A percentile compares a stretch with the other conserved stretches of the same genome.
These are phyloP conservation scores for Lordiphosa stackelbergi DNA, from an alignment of 1,140 invertebrate species.

Conservation along the genomic window DNA sequence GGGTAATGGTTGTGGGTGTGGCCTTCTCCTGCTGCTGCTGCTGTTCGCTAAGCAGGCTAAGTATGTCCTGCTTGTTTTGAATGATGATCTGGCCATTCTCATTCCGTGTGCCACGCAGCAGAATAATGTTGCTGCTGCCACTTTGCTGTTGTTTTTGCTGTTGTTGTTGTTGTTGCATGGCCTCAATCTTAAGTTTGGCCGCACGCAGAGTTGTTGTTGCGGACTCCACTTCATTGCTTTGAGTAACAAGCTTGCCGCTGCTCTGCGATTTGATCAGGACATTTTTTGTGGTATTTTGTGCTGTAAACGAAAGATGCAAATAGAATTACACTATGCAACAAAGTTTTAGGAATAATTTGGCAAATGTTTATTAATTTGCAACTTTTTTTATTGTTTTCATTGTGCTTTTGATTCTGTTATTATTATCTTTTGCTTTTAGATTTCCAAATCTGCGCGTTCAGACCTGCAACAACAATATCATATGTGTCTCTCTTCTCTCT, in stretches of 20 bases:
- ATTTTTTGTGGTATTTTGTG: constrained; percentile 47
- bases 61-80: constrained; percentile 75
- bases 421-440: too few species aligned
- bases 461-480: too few species aligned
- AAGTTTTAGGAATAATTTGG: too few species aligned
- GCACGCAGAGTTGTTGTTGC: constrained; percentile 46
- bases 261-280: constrained; percentile 60
- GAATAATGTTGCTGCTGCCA: constrained; percentile 64
- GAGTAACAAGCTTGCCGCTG: constrained; percentile 48
- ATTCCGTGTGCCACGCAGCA: constrained; percentile 75
- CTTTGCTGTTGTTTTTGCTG: constrained; percentile 33
- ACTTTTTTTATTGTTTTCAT: too few species aligned
- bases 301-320: constrained; percentile 11
- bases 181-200: constrained; percentile 69
- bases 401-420: too few species aligned
- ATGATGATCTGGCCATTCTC: constrained; percentile 77
- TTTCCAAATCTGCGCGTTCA: too few species aligned
- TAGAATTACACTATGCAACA: neutral
- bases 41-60: constrained; percentile 68
- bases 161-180: constrained; percentile 62
- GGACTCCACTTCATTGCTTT: constrained; percentile 49
- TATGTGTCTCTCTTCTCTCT: too few species aligned
- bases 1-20: constrained; percentile 55
- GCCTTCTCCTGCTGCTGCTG: constrained; percentile 52
- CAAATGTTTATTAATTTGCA: too few species aligned